Evolutionary conservation across 2,113 vertebrate species (phyloP).

Genomic region (Rhynchopsitta pachyrhyncha): DNA sequence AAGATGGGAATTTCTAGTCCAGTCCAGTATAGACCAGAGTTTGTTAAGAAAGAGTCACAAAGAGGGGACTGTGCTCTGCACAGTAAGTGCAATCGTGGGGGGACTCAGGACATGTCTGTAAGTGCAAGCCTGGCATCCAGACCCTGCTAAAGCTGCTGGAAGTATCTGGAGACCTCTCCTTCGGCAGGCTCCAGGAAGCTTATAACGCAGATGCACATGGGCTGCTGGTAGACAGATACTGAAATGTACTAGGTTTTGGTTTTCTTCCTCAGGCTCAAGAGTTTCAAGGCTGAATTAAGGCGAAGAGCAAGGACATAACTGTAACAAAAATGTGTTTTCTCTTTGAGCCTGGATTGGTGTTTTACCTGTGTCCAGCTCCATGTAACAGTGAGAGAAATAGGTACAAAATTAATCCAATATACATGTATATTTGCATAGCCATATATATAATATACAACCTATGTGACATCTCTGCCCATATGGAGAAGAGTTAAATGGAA

Average conservation of each 20-base stretch:
- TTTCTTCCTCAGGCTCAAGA: constrained; percentile 44
- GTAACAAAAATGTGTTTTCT: constrained; percentile 37
- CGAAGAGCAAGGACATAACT: constrained; percentile 32
- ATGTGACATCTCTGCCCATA: neutral
- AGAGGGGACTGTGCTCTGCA: neutral
- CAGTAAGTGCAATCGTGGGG: neutral
- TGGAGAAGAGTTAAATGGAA: neutral
- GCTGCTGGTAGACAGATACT: constrained; percentile 33
- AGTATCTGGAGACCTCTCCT: constrained; percentile 51
- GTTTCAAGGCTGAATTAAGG: constrained; percentile 57
- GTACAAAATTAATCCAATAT: neutral
- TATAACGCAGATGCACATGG: neutral
- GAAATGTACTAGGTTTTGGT: constrained; percentile 15
- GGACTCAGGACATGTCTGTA: neutral
- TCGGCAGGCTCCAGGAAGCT: constrained; percentile 37
- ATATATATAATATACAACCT: neutral
- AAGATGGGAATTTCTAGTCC: constrained; percentile 54
- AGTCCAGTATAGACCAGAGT: constrained; percentile 52
- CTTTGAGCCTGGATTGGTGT: neutral
- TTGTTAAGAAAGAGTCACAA: constrained; percentile 46
- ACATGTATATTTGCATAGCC: neutral
- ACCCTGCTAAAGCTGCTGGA: neutral
- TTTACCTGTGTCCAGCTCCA: neutral
- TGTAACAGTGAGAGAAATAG: neutral
- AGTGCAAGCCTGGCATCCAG: neutral